Evolutionary conservation across 2,797 vertebrate genomes (phyloP).

Genomic region (Sebastes iracundus): DNA sequence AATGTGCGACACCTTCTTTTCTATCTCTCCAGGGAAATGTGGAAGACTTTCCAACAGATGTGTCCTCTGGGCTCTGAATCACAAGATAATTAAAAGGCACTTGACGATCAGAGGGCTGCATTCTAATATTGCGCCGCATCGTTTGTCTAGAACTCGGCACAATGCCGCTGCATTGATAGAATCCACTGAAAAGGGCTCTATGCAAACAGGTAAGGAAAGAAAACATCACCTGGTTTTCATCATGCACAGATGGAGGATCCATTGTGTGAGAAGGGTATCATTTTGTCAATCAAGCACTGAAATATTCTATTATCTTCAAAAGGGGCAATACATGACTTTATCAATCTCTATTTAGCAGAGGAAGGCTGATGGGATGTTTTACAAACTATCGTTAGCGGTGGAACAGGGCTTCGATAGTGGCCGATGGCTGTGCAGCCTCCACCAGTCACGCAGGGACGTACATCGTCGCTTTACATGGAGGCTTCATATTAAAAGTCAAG

Average conservation of each 20-base stretch:
- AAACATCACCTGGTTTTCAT: constrained; percentile 34
- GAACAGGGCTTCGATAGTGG: too few relatives aligned
- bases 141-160: constrained; percentile 52
- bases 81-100: constrained; percentile 78
- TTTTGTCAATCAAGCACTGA: constrained; percentile 33
- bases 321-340: background rate
- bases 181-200: constrained; percentile 37
- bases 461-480: too few relatives aligned
- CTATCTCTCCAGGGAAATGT: constrained; percentile 68
- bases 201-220: constrained; percentile 41
- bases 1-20: constrained; percentile 58
- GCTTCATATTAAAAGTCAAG: too few relatives aligned
- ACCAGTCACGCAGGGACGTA: too few relatives aligned
- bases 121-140: constrained; percentile 55
- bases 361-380: too few relatives aligned
- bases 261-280: constrained; percentile 3
- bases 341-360: background rate
- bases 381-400: too few relatives aligned
- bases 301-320: constrained; percentile 1
- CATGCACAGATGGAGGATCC: background rate
- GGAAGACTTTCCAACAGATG: constrained; percentile 72
- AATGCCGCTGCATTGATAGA: constrained; percentile 47
- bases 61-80: constrained; percentile 72
- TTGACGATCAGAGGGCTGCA: constrained; percentile 63
- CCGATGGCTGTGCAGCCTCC: too few relatives aligned